Percentiles rank a stretch among this genome's conserved stretches.
phyloP scores from a whole-genome alignment of 92 coral and sea anemone genomes.

The Scolanthus callimorphus region DNA sequence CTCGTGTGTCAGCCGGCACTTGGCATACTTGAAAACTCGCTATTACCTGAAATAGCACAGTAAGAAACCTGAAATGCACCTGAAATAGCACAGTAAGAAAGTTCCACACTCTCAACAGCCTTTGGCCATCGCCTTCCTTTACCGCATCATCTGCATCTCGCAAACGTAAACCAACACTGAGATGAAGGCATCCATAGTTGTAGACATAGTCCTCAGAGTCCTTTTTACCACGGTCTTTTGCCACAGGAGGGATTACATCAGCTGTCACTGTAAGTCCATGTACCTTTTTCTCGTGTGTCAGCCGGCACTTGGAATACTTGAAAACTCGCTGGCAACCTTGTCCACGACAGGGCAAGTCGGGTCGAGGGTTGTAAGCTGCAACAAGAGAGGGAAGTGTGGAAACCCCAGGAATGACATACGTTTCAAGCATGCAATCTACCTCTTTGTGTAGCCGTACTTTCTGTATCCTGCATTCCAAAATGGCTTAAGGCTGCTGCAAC shows the following conservation, averaged over 20 bases:
- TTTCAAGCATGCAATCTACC: conserved; percentile 24
- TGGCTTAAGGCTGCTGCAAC: conserved; percentile 25
- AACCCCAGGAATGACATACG: conserved; percentile 24
- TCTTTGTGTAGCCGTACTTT: conserved; percentile 28
- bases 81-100: conserved; percentile 33
- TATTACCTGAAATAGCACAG: too few relatives aligned
- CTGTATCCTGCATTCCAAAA: conserved; percentile 34
- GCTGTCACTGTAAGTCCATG: conserved; percentile 17
- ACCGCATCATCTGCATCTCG: conserved; percentile 49
- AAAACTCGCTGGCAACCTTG: conserved; percentile 5
- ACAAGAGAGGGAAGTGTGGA: conserved; percentile 1
- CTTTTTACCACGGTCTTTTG: not conserved
- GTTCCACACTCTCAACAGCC: conserved; percentile 40
- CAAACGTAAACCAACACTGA: conserved; percentile 36
- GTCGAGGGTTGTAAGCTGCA: conserved; percentile 1
- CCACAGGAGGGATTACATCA: not conserved
- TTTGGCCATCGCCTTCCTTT: conserved; percentile 40
- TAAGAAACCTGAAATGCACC: too few relatives aligned
- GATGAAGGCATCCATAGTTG: conserved; percentile 42
- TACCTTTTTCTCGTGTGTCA: conserved; percentile 17
- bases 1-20: too few relatives aligned
- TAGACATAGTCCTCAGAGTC: conserved; percentile 10
- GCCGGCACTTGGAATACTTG: conserved; percentile 33
- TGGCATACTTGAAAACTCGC: too few relatives aligned
- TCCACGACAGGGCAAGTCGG: conserved; percentile 12